A percentile compares a stretch with the other conserved stretches of the same genome.
Conservation (phyloP, 2,797 vertebrate species). For the Hirundo rustica region DNA sequence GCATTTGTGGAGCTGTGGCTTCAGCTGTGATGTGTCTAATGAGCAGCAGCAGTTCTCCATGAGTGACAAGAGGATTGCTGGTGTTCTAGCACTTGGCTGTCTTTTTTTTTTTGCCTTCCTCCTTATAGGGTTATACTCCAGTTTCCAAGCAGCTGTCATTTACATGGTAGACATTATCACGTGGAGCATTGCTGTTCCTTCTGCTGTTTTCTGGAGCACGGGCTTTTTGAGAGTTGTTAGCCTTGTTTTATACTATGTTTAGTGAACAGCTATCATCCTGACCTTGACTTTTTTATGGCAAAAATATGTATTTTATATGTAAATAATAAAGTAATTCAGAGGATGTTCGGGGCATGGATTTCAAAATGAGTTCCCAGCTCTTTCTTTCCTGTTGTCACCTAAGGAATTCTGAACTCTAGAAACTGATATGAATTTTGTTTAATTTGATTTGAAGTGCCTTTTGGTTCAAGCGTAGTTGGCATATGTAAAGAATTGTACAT, state of each 20-base stretch:
- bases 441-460: neutral
- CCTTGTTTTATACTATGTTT: neutral
- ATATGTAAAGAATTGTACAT: neutral
- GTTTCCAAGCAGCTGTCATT: neutral
- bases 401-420: neutral
- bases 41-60: neutral
- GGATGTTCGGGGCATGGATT: neutral
- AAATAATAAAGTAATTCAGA: neutral
- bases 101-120: neutral
- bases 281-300: neutral
- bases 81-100: neutral
- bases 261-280: neutral
- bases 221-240: neutral
- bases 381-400: neutral
- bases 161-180: neutral
- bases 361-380: neutral
- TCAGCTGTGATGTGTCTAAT: neutral
- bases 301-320: neutral
- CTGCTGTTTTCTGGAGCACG: neutral
- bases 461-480: neutral
- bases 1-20: neutral
- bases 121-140: rapidly evolving
- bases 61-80: neutral
- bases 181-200: neutral
- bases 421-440: neutral